Evolutionary conservation across 2,888 invertebrate species (phyloP).

Genomic region (Pegoplata infirma): DNA sequence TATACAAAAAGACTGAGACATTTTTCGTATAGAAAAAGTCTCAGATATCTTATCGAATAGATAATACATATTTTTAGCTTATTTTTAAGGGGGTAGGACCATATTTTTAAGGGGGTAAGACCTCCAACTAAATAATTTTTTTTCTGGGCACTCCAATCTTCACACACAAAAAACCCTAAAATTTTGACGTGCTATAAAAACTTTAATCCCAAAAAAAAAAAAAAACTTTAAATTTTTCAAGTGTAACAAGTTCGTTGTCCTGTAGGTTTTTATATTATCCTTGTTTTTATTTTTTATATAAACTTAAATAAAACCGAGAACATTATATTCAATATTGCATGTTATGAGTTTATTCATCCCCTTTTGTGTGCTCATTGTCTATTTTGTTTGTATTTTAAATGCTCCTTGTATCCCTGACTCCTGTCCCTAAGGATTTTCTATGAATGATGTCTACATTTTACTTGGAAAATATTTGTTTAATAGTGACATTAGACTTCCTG

Average conservation of each 20-base stretch:
- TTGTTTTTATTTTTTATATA: constrained; percentile 7
- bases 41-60: too few relatives aligned
- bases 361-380: not conserved
- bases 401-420: not conserved
- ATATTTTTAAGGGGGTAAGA: too few relatives aligned
- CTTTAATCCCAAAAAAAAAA: too few relatives aligned
- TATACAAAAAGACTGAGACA: too few relatives aligned
- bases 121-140: too few relatives aligned
- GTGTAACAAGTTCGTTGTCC: constrained; percentile 58
- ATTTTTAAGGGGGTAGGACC: too few relatives aligned
- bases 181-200: too few relatives aligned
- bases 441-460: constrained; percentile 45
- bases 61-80: too few relatives aligned
- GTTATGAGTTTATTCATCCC: not conserved
- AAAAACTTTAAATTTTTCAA: constrained; percentile 42
- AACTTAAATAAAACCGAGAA: not conserved
- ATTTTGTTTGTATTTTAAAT: not conserved
- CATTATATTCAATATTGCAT: not conserved
- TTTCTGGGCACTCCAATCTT: too few relatives aligned
- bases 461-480: constrained; percentile 58
- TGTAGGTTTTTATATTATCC: constrained; percentile 25
- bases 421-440: constrained; percentile 49
- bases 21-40: too few relatives aligned
- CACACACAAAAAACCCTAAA: too few relatives aligned
- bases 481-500: constrained; percentile 63